Evolutionary conservation across 1,140 invertebrate genomes (phyloP).

Genomic region (Ctenoplectra terminalis): DNA sequence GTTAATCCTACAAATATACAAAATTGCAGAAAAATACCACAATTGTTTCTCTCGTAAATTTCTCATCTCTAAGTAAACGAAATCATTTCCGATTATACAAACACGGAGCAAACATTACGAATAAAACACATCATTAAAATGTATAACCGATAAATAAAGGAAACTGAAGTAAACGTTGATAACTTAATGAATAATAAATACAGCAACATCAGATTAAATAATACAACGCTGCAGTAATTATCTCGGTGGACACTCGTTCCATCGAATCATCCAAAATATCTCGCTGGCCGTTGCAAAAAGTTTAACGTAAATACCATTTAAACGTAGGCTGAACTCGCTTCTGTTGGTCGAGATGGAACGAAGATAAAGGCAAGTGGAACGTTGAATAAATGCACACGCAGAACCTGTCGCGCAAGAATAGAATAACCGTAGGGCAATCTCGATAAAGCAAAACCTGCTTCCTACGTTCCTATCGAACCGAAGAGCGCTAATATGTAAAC

Average conservation of each 20-base stretch:
- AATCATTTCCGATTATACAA: no score
- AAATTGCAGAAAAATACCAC: no score
- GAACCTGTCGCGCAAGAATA: slow-evolving; percentile 21
- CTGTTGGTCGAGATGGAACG: background rate
- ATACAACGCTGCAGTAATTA: background rate
- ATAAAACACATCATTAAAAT: no score
- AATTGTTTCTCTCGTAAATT: no score
- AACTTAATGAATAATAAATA: background rate
- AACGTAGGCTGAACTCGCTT: slow-evolving; percentile 1
- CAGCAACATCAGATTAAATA: background rate
- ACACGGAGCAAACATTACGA: no score
- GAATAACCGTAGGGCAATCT: slow-evolving; percentile 51
- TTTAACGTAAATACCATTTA: background rate
- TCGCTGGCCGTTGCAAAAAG: background rate
- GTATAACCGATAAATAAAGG: no score
- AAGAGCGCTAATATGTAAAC: slow-evolving; percentile 36
- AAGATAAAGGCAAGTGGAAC: slow-evolving; percentile 8
- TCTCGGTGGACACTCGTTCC: background rate
- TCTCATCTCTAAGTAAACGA: no score
- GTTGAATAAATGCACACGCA: slow-evolving; percentile 22
- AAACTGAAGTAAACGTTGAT: no score
- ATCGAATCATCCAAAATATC: background rate
- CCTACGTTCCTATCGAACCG: slow-evolving; percentile 40
- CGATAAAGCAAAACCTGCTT: slow-evolving; percentile 55
- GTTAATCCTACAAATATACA: no score